Percentiles rank a stretch among this genome's conserved stretches.
These are phyloP conservation scores for Clarias laeviceps DNA, from an alignment of 2,797 vertebrate species.

Conservation along the genomic window DNA sequence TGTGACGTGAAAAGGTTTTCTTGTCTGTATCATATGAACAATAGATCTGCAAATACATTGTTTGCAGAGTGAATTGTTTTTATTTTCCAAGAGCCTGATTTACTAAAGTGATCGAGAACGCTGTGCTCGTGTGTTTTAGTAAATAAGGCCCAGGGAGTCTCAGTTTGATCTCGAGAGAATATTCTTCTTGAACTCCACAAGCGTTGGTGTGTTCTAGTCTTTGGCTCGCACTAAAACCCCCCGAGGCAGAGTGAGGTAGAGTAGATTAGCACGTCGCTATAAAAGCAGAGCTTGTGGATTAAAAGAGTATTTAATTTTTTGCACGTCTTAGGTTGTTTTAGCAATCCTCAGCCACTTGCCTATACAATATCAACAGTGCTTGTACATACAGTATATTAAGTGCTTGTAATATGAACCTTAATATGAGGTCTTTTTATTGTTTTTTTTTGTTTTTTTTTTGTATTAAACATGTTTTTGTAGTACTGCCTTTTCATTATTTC, in stretches of 20 bases:
- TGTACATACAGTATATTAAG: constrained; percentile 80
- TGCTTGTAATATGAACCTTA: constrained; percentile 73
- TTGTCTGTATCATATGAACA: constrained; percentile 23
- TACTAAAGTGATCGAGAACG: constrained; percentile 21
- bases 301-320: constrained; percentile 62
- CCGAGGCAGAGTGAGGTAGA: not conserved
- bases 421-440: constrained; percentile 56
- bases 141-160: constrained; percentile 24
- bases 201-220: constrained; percentile 49
- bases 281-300: constrained; percentile 65
- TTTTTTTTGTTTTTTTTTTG: constrained; percentile 58
- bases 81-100: constrained; percentile 14
- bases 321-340: constrained; percentile 67
- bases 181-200: constrained; percentile 61
- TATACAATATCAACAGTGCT: constrained; percentile 69
- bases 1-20: constrained; percentile 29
- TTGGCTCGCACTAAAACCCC: constrained; percentile 14
- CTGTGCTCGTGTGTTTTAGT: not conserved
- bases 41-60: constrained; percentile 14
- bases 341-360: constrained; percentile 69
- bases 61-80: not conserved
- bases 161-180: not conserved
- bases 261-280: constrained; percentile 10
- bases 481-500: constrained; percentile 78
- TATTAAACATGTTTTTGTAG: constrained; percentile 78